phyloP scores from a whole-genome alignment of 2,113 vertebrate genomes.

The Beaufortia kweichowensis region DNA sequence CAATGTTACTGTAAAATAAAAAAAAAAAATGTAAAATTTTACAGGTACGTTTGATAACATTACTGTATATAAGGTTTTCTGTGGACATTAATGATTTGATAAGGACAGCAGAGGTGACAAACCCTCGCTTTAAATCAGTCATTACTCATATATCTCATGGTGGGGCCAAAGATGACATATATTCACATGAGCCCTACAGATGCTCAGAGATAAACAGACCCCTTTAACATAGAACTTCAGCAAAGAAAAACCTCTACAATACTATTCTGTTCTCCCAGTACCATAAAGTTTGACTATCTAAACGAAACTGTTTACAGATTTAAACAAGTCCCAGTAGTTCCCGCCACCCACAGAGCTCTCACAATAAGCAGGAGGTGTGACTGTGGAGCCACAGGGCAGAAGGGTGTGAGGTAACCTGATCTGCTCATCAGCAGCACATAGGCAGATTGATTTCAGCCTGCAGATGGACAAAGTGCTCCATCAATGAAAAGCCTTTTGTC shows the following conservation, averaged over 20 bases:
- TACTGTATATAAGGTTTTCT: slow-evolving; percentile 1
- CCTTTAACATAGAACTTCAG: background rate
- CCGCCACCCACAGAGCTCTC: slow-evolving; percentile 38
- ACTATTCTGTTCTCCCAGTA: background rate
- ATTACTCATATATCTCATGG: background rate
- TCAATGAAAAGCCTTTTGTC: slow-evolving; percentile 49
- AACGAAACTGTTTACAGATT: slow-evolving; percentile 24
- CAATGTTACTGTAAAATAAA: too few relatives aligned
- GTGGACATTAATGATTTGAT: slow-evolving; percentile 48
- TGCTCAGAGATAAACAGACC: background rate
- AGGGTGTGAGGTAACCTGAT: slow-evolving; percentile 52
- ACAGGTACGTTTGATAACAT: too few relatives aligned
- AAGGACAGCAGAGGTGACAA: slow-evolving; percentile 49
- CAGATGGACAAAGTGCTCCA: slow-evolving; percentile 64
- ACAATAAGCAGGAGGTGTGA: slow-evolving; percentile 29
- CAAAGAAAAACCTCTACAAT: background rate
- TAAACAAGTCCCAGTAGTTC: background rate
- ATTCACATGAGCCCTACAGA: background rate
- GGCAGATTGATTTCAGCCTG: slow-evolving; percentile 59
- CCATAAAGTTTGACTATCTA: slow-evolving; percentile 12
- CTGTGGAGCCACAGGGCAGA: slow-evolving; percentile 24
- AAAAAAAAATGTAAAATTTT: too few relatives aligned
- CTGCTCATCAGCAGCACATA: slow-evolving; percentile 19
- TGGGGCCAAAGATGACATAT: slow-evolving; percentile 8
- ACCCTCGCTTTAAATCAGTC: slow-evolving; percentile 23